Conservation (phyloP, 2,113 vertebrate genomes). For the Chionomys nivalis region DNA sequence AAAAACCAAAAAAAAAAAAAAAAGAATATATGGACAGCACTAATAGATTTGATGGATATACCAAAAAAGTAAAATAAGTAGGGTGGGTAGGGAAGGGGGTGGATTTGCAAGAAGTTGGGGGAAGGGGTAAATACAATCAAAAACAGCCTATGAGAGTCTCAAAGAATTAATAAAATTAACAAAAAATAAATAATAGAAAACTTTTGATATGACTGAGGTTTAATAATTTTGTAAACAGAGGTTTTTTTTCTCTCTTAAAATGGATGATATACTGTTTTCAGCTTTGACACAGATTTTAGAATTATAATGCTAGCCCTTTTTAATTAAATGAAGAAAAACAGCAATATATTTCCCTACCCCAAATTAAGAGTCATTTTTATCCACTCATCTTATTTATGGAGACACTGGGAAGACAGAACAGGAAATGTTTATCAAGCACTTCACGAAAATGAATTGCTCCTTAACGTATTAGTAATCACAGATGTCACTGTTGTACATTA, state of each 20-base stretch:
- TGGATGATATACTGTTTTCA: background rate
- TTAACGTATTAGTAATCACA: slow-evolving; percentile 65
- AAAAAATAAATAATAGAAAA: background rate
- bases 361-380: slow-evolving; percentile 60
- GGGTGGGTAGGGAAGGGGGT: background rate
- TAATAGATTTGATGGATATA: background rate
- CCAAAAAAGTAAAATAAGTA: background rate
- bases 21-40: background rate
- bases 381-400: slow-evolving; percentile 57
- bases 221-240: background rate
- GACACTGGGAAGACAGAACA: slow-evolving; percentile 51
- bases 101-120: background rate
- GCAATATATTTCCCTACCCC: background rate
- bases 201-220: background rate
- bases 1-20: too few relatives aligned
- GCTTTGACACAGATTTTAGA: slow-evolving; percentile 24
- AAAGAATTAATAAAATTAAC: background rate
- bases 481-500: background rate
- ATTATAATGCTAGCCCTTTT: background rate
- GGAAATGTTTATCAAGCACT: slow-evolving; percentile 65
- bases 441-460: slow-evolving; percentile 54
- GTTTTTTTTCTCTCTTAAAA: slow-evolving; percentile 51
- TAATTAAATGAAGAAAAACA: slow-evolving; percentile 58
- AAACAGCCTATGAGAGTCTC: too few relatives aligned
- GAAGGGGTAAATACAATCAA: background rate